Evolutionary conservation across 2,797 vertebrate genomes (phyloP).

Genomic region (Orientallactaga sibirica): DNA sequence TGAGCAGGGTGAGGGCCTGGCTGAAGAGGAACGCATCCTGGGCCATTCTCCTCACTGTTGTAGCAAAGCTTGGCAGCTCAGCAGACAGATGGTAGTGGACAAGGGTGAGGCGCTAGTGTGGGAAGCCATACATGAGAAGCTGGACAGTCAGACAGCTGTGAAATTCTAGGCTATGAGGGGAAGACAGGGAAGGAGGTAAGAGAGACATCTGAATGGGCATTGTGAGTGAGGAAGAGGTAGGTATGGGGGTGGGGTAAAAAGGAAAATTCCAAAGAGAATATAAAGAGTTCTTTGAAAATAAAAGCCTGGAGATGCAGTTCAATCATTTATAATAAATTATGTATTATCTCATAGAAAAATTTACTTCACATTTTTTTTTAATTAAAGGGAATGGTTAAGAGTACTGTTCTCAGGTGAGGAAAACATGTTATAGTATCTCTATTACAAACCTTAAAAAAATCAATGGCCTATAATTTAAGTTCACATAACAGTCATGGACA

Average conservation of each 20-base stretch:
- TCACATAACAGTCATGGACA: not conserved
- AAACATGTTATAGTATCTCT: not conserved
- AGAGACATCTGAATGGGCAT: not conserved
- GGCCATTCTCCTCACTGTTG: not conserved
- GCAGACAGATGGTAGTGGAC: accelerated
- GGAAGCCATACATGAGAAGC: not conserved
- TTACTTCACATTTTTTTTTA: not conserved
- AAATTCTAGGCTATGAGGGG: not conserved
- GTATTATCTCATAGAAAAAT: not conserved
- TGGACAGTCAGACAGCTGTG: accelerated
- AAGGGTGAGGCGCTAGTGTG: not conserved
- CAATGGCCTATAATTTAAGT: not conserved
- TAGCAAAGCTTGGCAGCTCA: too few species aligned
- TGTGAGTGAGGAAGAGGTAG: not conserved
- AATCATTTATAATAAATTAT: not conserved
- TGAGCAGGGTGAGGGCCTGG: accelerated
- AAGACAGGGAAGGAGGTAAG: not conserved
- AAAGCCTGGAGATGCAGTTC: not conserved
- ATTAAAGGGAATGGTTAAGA: not conserved
- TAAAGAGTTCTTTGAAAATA: not conserved
- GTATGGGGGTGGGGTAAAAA: not conserved
- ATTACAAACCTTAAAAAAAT: not conserved
- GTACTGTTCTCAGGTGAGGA: not conserved
- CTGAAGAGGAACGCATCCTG: not conserved
- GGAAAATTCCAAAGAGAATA: not conserved